Evolutionary conservation across 1,140 invertebrate genomes (phyloP), one percentile per base, ranked within the genome.

Genomic region (Drosophila persimilis): DNA sequence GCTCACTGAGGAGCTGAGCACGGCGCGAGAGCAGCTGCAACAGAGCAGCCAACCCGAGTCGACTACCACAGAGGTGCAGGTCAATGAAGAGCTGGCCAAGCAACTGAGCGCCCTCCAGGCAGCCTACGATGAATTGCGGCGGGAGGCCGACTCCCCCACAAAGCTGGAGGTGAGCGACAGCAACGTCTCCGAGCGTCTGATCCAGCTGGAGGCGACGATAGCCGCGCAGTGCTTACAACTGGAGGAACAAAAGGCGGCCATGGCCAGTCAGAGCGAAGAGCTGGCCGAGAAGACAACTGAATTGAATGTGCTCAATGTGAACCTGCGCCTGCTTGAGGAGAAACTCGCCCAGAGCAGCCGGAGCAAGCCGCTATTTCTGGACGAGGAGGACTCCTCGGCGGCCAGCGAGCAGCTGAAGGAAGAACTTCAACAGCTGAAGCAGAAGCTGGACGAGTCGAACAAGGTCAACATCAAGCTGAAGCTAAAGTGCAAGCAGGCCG

Each of bases 401-500:
- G 95, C 95, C 80, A 94, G 94, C 89, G 95, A 95, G 93, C 94
- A 97, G 91, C 93, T 93, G 57, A 96, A 97, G 66, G 75, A 93
- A 29, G 92, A 94, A 81, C 92, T 95, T 56, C 80, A 81, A 20
- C 93, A 93, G 79, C 91, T 96, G 2, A 94, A 94, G 62, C 93
- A 94, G 74, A 94, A 95, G 88, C 91, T 97, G 56, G 95, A 96
- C 57, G 94, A 95, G 60, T 93, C 94, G 6, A 97, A 96, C 90
- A 96, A 96, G 90, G 95, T 94, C 85, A 96, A 96, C 94, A 95
- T 97, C 41, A 97, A 97, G 92, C 92, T 97, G 24, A 97, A 97
- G 90, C 94, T 94, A 35, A 97, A 97, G 93, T 91, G 97, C 15
- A 98, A 97, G 91, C 94, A 95, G 91, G 92, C 97, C 78, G 96